phyloP scores from a whole-genome alignment of 53 echinoderm and acorn worm species.

The Zoroaster sp. region DNA sequence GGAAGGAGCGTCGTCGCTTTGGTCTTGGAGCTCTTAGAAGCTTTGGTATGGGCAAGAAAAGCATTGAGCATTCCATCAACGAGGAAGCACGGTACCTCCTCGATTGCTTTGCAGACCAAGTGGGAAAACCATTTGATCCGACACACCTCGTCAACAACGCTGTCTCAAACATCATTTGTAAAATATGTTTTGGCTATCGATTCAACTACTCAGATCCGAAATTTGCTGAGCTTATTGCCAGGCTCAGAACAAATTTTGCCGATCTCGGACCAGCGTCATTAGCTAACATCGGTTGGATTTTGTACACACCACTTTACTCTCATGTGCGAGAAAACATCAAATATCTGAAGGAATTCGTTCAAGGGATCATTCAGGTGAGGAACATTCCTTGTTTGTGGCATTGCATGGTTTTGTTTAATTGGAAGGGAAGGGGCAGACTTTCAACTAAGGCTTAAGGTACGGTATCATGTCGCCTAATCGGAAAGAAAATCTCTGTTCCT shows the following conservation, averaged over 20 bases:
- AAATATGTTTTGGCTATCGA: constrained; percentile 65
- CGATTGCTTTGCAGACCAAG: constrained; percentile 23
- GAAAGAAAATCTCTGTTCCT: too few species aligned
- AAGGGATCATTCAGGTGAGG: neutral
- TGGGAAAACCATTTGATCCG: constrained; percentile 59
- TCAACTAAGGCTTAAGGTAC: too few species aligned
- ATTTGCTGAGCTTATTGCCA: neutral
- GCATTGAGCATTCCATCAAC: constrained; percentile 72
- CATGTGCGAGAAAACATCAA: neutral
- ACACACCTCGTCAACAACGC: constrained; percentile 45
- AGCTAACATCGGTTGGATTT: neutral
- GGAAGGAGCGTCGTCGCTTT: constrained; percentile 84
- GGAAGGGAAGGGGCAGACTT: too few species aligned
- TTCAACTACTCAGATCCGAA: constrained; percentile 19
- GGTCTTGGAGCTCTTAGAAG: constrained; percentile 70
- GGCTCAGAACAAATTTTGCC: neutral
- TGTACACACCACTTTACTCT: neutral
- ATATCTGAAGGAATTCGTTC: neutral
- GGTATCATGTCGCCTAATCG: too few species aligned
- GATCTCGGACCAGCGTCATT: neutral
- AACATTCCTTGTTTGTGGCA: too few species aligned
- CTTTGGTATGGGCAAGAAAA: constrained; percentile 85
- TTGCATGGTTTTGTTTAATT: neutral
- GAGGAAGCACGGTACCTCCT: constrained; percentile 70
- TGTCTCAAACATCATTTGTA: constrained; percentile 79